Base-by-base conservation (phyloP, 2,113 vertebrate species). In the Ctenomys sociabilis region DNA sequence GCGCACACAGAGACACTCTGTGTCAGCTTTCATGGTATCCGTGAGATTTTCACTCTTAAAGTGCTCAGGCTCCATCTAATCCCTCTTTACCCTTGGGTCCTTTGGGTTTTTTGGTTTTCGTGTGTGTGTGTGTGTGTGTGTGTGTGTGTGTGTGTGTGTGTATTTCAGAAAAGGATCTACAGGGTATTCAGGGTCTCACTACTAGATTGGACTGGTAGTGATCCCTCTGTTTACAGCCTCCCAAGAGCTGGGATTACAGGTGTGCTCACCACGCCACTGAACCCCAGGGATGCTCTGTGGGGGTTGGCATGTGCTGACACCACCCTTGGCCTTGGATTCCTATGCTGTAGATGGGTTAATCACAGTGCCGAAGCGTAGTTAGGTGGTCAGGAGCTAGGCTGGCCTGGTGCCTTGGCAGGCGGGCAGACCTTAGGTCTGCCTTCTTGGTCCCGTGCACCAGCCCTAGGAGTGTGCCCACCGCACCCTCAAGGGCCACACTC, bases 381-480 rank as follows among this genome's bases (percentile, higher is more conserved):
- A 28, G 5, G 16, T 11, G 32, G 14, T 68, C n/a, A 7, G 32
- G 52, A 59, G 10, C 75, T 45, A 68, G n/a, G 19, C 40, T 16
- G 63, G 11, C 7, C 4, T 0, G 61, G 61, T n/a, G 12, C 40
- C 22, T n/a, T 63, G 30, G 5, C 40, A 61, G 49, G 0, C 45
- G 35, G 28, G 22, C 54, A 10, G 35, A 26, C 86, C 83, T 80
- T 17, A 0, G 61, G 13, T 40, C 85, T 77, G 1, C 37, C 57
- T 40, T 61, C 57, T 54, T 6, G 45, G 35, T 45, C 17, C n/a
- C 52, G 35, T 24, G 37, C 35, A 57, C 30, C 72, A 4, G 45
- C 10, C 54, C 24, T 92, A 13, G 40, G 6, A 37, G 43, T 24
- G 43, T 68, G 24, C 32, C n/a, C 0, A 21, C 32, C 22, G 8